Evolutionary conservation across 2,888 invertebrate species (phyloP), one percentile per base, ranked within the genome.

Genomic region (Proisotoma minuta): DNA sequence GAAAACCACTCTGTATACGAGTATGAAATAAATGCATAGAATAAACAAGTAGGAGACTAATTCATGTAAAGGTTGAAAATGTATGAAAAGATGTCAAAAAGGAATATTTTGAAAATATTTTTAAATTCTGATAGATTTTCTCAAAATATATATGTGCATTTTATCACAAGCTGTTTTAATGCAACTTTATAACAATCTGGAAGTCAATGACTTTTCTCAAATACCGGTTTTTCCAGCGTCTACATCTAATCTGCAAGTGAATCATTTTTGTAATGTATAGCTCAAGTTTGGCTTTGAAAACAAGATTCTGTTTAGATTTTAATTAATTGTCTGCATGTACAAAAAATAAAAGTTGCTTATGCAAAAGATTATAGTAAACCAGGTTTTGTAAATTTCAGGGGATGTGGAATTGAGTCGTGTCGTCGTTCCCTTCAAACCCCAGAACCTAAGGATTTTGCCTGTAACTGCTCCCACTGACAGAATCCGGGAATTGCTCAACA

Each of bases 351-450:
- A 34, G 34, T 34, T 15, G 8, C 8, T 34, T 34, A 34, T 10
- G 8, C 34, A 10, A 8, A 34, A 34, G 15, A 8, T 34, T 10
- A 34, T 8, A 34, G n/a, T 20, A 10, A 47, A 47, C n/a, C 20
- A 10, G n/a, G n/a, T 47, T n/a, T 23, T 8, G 8, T 18, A 18
- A 24, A 8, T 56, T 59, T 15, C 23, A 73, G 73, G 75, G 22
- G 66, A 72, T 60, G 72, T 73, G 18, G 70, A 71, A 51, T 64
- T 72, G 27, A 72, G 73, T 54, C 66, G 72, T 56, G 71, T 71
- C 22, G 70, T 73, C 43, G 71, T 74, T 29, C 72, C 73, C 43
- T 74, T 74, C 69, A 73, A 73, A 51, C 71, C 72, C 10, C 71
- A 73, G 65, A 73, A 74, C 59, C 53, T 74, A 40, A 64, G 73